Base-by-base conservation (phyloP, 1,140 invertebrate species). In the Dendrolimus kikuchii region DNA sequence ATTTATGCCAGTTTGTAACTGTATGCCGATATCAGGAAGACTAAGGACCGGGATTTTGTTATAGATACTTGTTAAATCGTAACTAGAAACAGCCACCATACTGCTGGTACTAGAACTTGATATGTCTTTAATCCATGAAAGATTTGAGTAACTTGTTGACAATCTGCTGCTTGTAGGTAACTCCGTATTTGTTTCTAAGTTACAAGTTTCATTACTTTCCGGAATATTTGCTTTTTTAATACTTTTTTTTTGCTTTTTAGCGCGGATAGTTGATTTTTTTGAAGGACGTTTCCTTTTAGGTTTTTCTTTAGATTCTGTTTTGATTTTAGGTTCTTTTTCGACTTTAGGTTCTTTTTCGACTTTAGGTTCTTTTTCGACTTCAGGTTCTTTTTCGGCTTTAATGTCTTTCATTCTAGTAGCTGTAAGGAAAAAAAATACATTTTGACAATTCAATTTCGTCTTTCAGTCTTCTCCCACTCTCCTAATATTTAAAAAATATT, bases 91-190 rank as follows among this genome's bases (percentile, higher is more conserved):
- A 0, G 71, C 74, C 5, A 75, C n/a, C 46, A 60, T 72, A 8
- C 73, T 76, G 4, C 68, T 69, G 0, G 62, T 67, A 47, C 73
- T 77, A 4, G 71, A 76, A 40, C 60, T 76, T 0, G 77, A 80
- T 52, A 81, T 74, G 50, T 80, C 74, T 64, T 66, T 77, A 5
- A 72, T 77, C 79, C 77, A 85, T 4, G 77, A 85, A 5, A 69
- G 49, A 7, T 62, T 63, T 0, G 65, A 65, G 7, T 5, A 52
- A 40, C 63, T 62, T 7, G 51, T 52, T 7, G 68, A 67, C 7
- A 51, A 59, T 55, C 64, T 64, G 0, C 63, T 23, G 23, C 23
- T 23, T 23, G 23, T 23, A 23, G 23, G 23, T 23, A 23, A 23
- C 23, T 23, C 23, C 23, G n/a, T n/a, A n/a, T 23, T 23, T 23